A percentile compares a stretch with the other conserved stretches of the same genome.
These are phyloP conservation scores for Frankliniella fusca DNA, from an alignment of 2,888 invertebrate genomes.

Conservation along the genomic window DNA sequence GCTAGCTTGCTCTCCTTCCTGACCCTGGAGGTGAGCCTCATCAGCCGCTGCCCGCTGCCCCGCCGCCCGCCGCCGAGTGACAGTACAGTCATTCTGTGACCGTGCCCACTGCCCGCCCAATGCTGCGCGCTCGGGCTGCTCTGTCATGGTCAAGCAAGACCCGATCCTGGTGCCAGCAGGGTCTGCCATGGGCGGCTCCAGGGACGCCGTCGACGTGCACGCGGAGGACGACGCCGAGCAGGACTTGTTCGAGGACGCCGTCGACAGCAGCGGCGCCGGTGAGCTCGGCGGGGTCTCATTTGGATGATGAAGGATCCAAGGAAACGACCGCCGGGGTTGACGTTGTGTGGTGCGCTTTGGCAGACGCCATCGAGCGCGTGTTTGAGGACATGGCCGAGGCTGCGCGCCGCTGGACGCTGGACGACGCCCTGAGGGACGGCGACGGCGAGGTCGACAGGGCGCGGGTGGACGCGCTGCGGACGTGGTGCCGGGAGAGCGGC, in stretches of 20 bases:
- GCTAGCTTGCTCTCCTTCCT: too few species aligned
- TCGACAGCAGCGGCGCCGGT: not conserved
- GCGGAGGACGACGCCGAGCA: not conserved
- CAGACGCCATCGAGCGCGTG: not conserved
- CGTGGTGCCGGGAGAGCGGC: not conserved
- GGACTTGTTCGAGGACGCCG: constrained; percentile 16
- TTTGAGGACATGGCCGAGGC: not conserved
- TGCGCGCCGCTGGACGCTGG: not conserved
- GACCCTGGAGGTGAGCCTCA: too few species aligned
- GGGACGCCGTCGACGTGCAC: not conserved
- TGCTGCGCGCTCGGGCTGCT: too few species aligned
- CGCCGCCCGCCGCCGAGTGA: too few species aligned
- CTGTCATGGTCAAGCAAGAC: too few species aligned
- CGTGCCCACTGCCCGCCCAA: too few species aligned
- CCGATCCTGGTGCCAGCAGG: too few species aligned
- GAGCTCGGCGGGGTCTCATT: not conserved
- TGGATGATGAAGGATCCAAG: not conserved
- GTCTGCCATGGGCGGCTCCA: not conserved
- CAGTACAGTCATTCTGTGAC: too few species aligned
- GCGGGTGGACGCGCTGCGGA: not conserved
- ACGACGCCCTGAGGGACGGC: not conserved
- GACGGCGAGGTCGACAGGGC: not conserved
- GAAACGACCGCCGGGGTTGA: not conserved
- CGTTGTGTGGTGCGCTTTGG: too few species aligned
- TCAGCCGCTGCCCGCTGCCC: too few species aligned